Conservation (phyloP, 2,113 vertebrate genomes). For the Paracanthobrama guichenoti region DNA sequence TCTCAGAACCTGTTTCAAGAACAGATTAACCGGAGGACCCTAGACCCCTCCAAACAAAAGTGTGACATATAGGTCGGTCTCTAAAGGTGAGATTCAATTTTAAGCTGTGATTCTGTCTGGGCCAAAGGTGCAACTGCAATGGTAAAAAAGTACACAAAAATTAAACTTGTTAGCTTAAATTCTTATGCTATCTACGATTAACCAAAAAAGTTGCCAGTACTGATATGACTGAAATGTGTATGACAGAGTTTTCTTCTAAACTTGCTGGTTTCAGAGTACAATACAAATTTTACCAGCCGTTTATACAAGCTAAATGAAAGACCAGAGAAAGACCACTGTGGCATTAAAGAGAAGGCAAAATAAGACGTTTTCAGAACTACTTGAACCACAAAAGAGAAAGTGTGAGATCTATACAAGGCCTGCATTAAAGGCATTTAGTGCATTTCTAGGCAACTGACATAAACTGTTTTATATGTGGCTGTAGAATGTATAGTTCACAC, state of each 20-base stretch:
- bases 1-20: constrained; percentile 28
- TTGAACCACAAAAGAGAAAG: neutral
- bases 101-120: constrained; percentile 11
- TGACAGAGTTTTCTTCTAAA: neutral
- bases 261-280: neutral
- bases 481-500: neutral
- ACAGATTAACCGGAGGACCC: constrained; percentile 20
- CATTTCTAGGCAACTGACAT: neutral
- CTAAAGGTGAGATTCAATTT: constrained; percentile 15
- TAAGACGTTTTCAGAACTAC: neutral
- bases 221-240: no score
- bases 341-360: neutral
- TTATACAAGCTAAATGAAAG: neutral
- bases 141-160: neutral
- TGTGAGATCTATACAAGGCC: neutral
- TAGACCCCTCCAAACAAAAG: constrained; percentile 36
- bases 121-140: neutral
- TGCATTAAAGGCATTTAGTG: neutral
- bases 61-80: constrained; percentile 20
- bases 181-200: neutral
- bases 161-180: neutral
- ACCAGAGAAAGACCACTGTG: neutral
- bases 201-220: no score
- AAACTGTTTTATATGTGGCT: neutral
- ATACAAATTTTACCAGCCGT: constrained; percentile 9